These are phyloP conservation scores for Drosophila anceps DNA, from an alignment of 2,888 invertebrate genomes.

Conservation along the genomic window DNA sequence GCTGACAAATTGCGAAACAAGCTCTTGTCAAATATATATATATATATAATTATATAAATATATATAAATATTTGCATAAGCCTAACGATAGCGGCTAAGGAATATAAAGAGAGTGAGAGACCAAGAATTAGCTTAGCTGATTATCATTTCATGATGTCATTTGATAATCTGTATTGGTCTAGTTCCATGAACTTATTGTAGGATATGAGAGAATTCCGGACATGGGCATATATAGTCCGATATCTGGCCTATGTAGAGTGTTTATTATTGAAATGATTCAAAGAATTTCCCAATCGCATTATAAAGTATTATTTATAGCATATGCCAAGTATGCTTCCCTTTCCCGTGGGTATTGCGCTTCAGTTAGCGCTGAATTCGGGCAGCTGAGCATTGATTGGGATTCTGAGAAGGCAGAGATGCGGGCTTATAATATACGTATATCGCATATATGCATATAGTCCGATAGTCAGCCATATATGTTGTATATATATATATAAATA, in stretches of 20 bases:
- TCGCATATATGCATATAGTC: not conserved
- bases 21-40: not conserved
- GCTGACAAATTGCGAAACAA: conserved; percentile 50
- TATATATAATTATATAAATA: not conserved
- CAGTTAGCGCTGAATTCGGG: conserved; percentile 19
- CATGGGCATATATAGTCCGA: not conserved
- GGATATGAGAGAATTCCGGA: conserved; percentile 32
- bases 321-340: not conserved
- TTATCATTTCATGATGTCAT: conserved; percentile 46
- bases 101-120: not conserved
- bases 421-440: conserved; percentile 20
- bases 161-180: not conserved
- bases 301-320: conserved; percentile 25
- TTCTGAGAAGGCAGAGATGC: conserved; percentile 30
- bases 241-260: conserved; percentile 6
- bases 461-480: conserved; percentile 5
- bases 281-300: conserved; percentile 23
- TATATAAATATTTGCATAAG: not conserved
- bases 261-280: conserved; percentile 20
- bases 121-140: not conserved
- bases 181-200: conserved; percentile 6
- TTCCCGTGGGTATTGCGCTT: conserved; percentile 15
- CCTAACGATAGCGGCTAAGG: not conserved
- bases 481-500: conserved; percentile 17
- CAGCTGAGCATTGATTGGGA: conserved; percentile 18